Conservation (phyloP, 2,888 invertebrate genomes). For the Deilephila porcellus region DNA sequence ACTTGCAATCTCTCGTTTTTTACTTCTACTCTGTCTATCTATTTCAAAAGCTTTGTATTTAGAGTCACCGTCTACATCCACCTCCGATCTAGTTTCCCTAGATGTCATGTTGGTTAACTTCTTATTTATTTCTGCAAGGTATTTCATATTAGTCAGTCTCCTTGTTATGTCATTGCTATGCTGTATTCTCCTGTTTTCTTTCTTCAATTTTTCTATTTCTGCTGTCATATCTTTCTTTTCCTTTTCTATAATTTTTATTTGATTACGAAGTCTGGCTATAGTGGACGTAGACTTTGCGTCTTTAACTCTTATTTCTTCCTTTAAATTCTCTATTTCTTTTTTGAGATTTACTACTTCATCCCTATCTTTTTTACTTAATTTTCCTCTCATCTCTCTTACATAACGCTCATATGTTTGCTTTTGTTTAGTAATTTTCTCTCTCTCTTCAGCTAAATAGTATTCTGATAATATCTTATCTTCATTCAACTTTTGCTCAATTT, state of each 20-base stretch:
- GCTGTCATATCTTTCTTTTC: conserved; percentile 87
- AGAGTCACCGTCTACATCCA: conserved; percentile 57
- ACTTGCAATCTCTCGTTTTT: conserved; percentile 48
- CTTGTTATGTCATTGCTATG: conserved; percentile 84
- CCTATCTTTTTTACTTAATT: conserved; percentile 87
- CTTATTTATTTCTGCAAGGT: conserved; percentile 90
- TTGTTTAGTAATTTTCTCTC: conserved; percentile 87
- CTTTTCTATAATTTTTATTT: conserved; percentile 89
- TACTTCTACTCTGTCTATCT: conserved; percentile 68
- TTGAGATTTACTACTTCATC: conserved; percentile 88
- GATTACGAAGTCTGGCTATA: conserved; percentile 89
- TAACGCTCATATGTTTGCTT: conserved; percentile 87
- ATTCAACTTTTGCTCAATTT: conserved; percentile 85
- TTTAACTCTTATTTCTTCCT: conserved; percentile 88
- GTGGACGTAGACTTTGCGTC: conserved; percentile 89
- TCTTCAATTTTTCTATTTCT: conserved; percentile 88
- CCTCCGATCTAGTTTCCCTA: conserved; percentile 62
- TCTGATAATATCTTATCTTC: conserved; percentile 87
- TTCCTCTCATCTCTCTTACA: conserved; percentile 88
- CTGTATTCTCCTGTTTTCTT: conserved; percentile 87
- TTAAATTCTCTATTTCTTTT: conserved; percentile 86
- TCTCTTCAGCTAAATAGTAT: conserved; percentile 88
- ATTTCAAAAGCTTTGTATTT: conserved; percentile 78
- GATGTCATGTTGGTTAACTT: conserved; percentile 67
- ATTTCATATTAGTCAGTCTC: conserved; percentile 88